A percentile compares a stretch with the other conserved stretches of the same genome.
phyloP scores from a whole-genome alignment of 2,113 vertebrate genomes.

The Atrichornis clamosus region DNA sequence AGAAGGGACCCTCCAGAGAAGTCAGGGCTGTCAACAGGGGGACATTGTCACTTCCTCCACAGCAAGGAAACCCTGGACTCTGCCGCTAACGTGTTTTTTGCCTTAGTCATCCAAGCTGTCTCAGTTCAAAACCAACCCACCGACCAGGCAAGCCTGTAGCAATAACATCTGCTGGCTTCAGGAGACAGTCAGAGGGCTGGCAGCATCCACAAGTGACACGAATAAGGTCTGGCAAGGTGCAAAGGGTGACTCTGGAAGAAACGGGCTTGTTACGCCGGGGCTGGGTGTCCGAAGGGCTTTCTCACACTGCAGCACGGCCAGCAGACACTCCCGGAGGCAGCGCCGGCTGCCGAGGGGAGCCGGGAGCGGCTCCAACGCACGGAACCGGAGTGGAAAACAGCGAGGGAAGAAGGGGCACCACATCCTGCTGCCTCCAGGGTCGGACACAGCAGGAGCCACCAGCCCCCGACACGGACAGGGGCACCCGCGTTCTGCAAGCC shows the following conservation, averaged over 20 bases:
- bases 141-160: background rate
- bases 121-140: slow-evolving; percentile 30
- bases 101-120: slow-evolving; percentile 63
- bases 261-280: background rate
- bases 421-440: background rate
- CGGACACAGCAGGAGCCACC: background rate
- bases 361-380: background rate
- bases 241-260: background rate
- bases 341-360: background rate
- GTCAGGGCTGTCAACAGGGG: background rate
- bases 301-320: background rate
- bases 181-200: background rate
- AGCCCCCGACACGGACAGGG: accelerated
- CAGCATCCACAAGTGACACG: background rate
- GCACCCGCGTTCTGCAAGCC: background rate
- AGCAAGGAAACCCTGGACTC: slow-evolving; percentile 4
- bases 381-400: background rate
- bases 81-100: slow-evolving; percentile 16
- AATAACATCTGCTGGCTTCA: slow-evolving; percentile 11
- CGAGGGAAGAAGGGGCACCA: background rate
- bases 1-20: background rate
- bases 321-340: background rate
- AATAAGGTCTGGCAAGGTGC: background rate
- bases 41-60: slow-evolving; percentile 3
- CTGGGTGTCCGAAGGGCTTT: background rate